Conservation (phyloP, 2,888 invertebrate genomes). For the Parnassius orleans region DNA sequence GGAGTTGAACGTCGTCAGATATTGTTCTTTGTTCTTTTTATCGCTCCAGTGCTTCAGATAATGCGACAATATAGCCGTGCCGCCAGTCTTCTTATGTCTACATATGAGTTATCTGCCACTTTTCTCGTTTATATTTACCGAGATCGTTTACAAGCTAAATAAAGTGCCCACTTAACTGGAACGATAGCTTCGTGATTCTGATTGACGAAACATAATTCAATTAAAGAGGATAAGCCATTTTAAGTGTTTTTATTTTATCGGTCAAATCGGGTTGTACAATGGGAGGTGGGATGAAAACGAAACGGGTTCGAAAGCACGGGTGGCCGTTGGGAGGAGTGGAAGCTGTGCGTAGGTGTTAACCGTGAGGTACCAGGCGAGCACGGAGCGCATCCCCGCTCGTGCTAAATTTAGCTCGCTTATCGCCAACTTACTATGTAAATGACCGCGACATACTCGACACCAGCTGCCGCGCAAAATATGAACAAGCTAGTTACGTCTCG, state of each 20-base stretch:
- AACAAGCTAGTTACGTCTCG: constrained; percentile 56
- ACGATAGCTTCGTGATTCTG: constrained; percentile 42
- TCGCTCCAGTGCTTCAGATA: constrained; percentile 76
- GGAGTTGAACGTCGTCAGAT: constrained; percentile 69
- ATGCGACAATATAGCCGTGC: constrained; percentile 50
- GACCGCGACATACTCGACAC: constrained; percentile 71
- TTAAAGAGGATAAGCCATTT: background rate
- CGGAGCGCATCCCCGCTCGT: constrained; percentile 58
- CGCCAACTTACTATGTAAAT: constrained; percentile 77
- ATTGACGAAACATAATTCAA: constrained; percentile 31
- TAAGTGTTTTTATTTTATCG: constrained; percentile 6
- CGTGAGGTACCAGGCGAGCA: constrained; percentile 48
- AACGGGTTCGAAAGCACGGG: constrained; percentile 24
- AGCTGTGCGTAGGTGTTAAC: constrained; percentile 50
- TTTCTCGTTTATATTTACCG: constrained; percentile 66
- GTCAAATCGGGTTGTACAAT: constrained; percentile 20
- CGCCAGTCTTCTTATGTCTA: constrained; percentile 38
- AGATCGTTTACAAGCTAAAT: constrained; percentile 51
- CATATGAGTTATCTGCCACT: constrained; percentile 70
- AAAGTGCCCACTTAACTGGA: constrained; percentile 56
- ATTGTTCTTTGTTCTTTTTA: constrained; percentile 80
- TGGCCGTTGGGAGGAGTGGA: constrained; percentile 34
- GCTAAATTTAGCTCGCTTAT: constrained; percentile 79
- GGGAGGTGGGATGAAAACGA: constrained; percentile 19
- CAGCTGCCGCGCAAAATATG: constrained; percentile 72